Percentiles rank a stretch among this genome's conserved stretches.
Evolutionary conservation across 2,797 vertebrate species (phyloP).

Genomic region (Halcyon badia): DNA sequence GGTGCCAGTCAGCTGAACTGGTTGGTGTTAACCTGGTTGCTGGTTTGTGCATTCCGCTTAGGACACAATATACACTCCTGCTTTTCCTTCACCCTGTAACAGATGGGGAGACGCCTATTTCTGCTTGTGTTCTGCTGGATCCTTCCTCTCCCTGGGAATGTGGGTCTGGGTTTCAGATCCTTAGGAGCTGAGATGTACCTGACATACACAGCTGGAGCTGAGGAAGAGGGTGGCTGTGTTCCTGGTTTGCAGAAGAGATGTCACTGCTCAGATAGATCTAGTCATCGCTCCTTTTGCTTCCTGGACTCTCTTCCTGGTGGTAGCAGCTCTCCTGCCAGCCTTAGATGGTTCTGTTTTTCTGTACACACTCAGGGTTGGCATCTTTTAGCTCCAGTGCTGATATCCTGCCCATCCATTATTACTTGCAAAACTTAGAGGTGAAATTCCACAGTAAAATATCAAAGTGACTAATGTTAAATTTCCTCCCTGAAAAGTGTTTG

Average conservation of each 20-base stretch:
- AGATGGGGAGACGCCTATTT: background rate
- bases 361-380: background rate
- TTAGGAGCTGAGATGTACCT: background rate
- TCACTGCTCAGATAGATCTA: background rate
- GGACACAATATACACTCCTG: background rate
- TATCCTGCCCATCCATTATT: background rate
- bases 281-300: background rate
- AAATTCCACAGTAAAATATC: background rate
- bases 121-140: background rate
- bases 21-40: background rate
- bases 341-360: background rate
- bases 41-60: background rate
- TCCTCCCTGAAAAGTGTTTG: background rate
- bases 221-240: background rate
- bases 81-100: background rate
- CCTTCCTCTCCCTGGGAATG: background rate
- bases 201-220: background rate
- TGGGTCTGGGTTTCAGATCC: background rate
- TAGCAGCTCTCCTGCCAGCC: background rate
- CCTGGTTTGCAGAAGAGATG: background rate
- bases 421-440: background rate
- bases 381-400: background rate
- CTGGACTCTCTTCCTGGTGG: background rate
- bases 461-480: background rate
- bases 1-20: background rate